Base-by-base conservation (phyloP, 1,140 invertebrate genomes). In the Sarcophaga bullata region DNA sequence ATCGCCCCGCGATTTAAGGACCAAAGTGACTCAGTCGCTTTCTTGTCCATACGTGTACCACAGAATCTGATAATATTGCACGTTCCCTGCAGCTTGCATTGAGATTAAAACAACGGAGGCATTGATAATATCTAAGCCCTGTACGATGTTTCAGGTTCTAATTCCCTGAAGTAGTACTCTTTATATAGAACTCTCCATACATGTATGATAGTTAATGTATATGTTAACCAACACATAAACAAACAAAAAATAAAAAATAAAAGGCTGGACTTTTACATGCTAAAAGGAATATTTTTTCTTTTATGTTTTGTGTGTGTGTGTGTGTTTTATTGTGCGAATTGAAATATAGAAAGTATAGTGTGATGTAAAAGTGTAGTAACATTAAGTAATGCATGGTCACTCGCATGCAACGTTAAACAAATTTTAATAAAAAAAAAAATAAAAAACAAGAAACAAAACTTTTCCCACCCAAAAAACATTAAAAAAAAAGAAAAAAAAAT, bases 301-400 rank as follows among this genome's bases (percentile, higher is more conserved):
- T n/a, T n/a, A n/a, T n/a, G n/a, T n/a, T n/a, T n/a, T 68, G 8
- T 68, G 8, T 68, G 6, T 68, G 49, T 58, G 9, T 58, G 13
- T 58, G 6, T 0, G 52, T 58, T 58, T 58, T 58, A 6, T 58
- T 58, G n/a, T n/a, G n/a, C n/a, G n/a, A n/a, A n/a, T n/a, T n/a
- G n/a, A n/a, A n/a, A n/a, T n/a, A n/a, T n/a, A n/a, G n/a, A n/a
- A n/a, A n/a, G n/a, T 68, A 19, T 17, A 68, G 17, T 17, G 15
- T 19, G 19, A 68, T 68, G 62, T 68, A 17, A 68, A 68, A 68
- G 62, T 68, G n/a, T 19, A 68, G n/a, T 68, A 15, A 68, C 17
- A 15, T 58, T 58, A 58, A 58, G 62, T 68, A 68, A 68, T 68
- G 62, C 62, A 68, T 68, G 62, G 62, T 68, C 62, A 68, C 62